Percentiles rank a stretch among this genome's conserved stretches.
These are phyloP conservation scores for Cyphotilapia sp. DNA, from an alignment of 2,113 vertebrate genomes.

Conservation along the genomic window DNA sequence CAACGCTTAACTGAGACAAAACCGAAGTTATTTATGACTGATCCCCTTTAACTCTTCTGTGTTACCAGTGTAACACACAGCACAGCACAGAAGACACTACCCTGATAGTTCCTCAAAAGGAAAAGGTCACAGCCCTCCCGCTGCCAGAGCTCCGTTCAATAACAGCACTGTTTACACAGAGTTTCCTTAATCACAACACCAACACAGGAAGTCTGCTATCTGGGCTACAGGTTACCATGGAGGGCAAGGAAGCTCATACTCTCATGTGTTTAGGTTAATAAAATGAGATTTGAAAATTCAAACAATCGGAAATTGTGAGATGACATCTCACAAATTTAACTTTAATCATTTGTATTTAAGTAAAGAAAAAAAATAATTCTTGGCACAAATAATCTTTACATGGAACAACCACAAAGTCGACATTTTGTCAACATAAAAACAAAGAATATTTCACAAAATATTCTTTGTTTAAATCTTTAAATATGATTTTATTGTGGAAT, in stretches of 20 bases:
- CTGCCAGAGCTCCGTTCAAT: background rate
- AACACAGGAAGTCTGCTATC: background rate
- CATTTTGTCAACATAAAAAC: background rate
- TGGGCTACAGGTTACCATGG: background rate
- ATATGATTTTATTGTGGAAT: background rate
- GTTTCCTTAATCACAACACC: background rate
- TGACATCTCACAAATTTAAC: background rate
- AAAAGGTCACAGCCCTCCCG: background rate
- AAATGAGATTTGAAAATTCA: background rate
- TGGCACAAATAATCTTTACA: background rate
- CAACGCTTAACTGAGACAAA: background rate
- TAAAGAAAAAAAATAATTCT: background rate
- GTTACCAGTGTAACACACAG: background rate
- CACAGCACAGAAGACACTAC: background rate
- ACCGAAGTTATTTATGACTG: background rate
- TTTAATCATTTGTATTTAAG: background rate
- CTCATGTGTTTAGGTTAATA: background rate
- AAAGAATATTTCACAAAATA: background rate
- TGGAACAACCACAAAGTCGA: background rate
- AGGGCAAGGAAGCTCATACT: background rate
- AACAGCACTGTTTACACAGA: background rate
- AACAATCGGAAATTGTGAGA: rapidly evolving
- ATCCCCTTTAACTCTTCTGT: background rate
- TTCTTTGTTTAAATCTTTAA: background rate
- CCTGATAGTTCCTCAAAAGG: background rate